Evolutionary conservation across 2,888 invertebrate genomes (phyloP).

Genomic region (Agrenia bidenticulata): DNA sequence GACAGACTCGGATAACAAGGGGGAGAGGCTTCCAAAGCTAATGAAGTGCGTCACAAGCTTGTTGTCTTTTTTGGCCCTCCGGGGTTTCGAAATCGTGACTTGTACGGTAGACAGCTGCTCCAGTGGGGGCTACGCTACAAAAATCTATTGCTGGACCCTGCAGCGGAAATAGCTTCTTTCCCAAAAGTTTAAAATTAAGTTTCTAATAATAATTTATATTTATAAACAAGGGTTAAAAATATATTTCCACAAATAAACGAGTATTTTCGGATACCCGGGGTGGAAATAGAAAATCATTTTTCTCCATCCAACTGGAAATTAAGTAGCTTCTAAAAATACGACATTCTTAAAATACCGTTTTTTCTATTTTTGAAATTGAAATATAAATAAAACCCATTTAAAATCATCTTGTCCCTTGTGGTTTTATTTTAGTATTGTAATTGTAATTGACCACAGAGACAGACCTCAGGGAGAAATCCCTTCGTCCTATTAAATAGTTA

Average conservation of each 20-base stretch:
- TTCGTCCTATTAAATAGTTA: no score
- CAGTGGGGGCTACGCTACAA: slow-evolving; percentile 21
- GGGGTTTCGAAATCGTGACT: slow-evolving; percentile 13
- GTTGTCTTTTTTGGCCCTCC: slow-evolving; percentile 3
- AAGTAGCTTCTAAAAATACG: background rate
- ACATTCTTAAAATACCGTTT: no score
- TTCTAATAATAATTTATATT: slow-evolving; percentile 1
- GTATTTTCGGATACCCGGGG: no score
- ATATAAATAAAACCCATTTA: no score
- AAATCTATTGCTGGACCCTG: slow-evolving; percentile 25
- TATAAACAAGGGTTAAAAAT: background rate
- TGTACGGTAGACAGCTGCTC: slow-evolving; percentile 17
- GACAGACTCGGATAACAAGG: background rate
- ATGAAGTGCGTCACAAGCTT: slow-evolving; percentile 20
- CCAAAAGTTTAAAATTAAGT: background rate
- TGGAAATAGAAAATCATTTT: background rate
- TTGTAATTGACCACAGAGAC: no score
- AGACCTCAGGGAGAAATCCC: no score
- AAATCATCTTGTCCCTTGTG: no score
- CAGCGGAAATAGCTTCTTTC: slow-evolving; percentile 3
- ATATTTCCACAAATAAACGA: background rate
- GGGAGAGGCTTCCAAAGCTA: background rate
- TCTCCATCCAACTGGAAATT: background rate
- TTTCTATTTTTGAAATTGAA: no score
- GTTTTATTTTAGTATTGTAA: no score